A percentile compares a stretch with the other conserved stretches of the same genome.
These are phyloP conservation scores for Colostygia pectinataria DNA, from an alignment of 2,888 invertebrate genomes.

Conservation along the genomic window DNA sequence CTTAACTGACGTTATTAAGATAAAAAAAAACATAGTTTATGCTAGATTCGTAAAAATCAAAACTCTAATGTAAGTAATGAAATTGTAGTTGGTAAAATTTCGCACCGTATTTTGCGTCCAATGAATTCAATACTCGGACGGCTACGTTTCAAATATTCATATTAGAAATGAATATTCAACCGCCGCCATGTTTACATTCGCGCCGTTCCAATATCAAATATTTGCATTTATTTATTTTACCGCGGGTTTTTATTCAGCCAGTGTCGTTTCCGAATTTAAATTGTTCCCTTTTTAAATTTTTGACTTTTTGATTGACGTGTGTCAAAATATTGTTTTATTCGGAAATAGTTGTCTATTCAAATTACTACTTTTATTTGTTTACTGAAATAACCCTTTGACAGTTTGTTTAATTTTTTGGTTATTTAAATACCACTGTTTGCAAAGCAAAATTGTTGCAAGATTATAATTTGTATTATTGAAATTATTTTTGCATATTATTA, in stretches of 20 bases:
- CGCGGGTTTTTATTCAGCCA: conserved; percentile 56
- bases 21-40: no score
- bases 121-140: conserved; percentile 74
- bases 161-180: conserved; percentile 74
- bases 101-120: conserved; percentile 39
- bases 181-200: conserved; percentile 78
- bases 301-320: conserved; percentile 51
- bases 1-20: no score
- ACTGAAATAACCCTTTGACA: not conserved
- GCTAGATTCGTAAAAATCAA: no score
- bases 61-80: not conserved
- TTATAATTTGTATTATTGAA: no score
- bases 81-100: not conserved
- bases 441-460: no score
- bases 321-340: conserved; percentile 35
- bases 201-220: conserved; percentile 80
- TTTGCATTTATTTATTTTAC: conserved; percentile 81
- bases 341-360: conserved; percentile 17
- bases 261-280: conserved; percentile 35
- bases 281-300: conserved; percentile 33
- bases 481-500: no score
- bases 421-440: not conserved
- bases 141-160: conserved; percentile 27
- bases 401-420: not conserved
- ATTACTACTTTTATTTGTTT: conserved; percentile 17